phyloP scores from a whole-genome alignment of 1,140 invertebrate genomes.

The Eumaeus atala region DNA sequence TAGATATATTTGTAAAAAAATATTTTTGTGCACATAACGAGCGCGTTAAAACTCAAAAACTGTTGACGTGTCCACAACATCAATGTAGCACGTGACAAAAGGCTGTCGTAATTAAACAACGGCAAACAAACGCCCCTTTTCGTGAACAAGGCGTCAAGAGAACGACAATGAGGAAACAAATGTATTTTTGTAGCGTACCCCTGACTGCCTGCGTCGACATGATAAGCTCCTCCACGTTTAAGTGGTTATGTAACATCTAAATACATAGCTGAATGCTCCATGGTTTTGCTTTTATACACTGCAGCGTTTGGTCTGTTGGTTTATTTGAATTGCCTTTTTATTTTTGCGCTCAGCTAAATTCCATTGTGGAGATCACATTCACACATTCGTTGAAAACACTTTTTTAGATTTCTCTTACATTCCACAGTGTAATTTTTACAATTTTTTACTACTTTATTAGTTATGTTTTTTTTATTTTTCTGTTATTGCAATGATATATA shows the following conservation, averaged over 20 bases:
- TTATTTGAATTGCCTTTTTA: slow-evolving; percentile 20
- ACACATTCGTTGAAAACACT: slow-evolving; percentile 5
- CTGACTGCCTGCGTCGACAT: slow-evolving; percentile 41
- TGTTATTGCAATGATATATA: too few relatives aligned
- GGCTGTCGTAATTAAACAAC: slow-evolving; percentile 61
- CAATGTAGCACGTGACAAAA: slow-evolving; percentile 39
- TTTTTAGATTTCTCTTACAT: slow-evolving; percentile 4
- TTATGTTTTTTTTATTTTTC: too few relatives aligned
- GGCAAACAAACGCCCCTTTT: slow-evolving; percentile 45
- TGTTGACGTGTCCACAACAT: slow-evolving; percentile 12
- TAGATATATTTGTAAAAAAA: too few relatives aligned
- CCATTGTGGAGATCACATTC: slow-evolving; percentile 10
- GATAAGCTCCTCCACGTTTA: slow-evolving; percentile 40
- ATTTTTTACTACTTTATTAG: too few relatives aligned
- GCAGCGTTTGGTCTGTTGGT: slow-evolving; percentile 9
- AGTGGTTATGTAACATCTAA: slow-evolving; percentile 16
- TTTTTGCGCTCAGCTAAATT: slow-evolving; percentile 13
- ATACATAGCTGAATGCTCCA: slow-evolving; percentile 15
- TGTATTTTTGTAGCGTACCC: slow-evolving; percentile 60
- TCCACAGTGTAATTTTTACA: too few relatives aligned
- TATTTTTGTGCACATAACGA: too few relatives aligned
- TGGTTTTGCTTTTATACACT: slow-evolving; percentile 18
- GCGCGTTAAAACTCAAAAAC: too few relatives aligned
- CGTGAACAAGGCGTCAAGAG: slow-evolving; percentile 36
- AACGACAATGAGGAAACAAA: slow-evolving; percentile 52